These are phyloP conservation scores for Pomacea canaliculata DNA, from an alignment of 2,888 invertebrate species.

Conservation along the genomic window DNA sequence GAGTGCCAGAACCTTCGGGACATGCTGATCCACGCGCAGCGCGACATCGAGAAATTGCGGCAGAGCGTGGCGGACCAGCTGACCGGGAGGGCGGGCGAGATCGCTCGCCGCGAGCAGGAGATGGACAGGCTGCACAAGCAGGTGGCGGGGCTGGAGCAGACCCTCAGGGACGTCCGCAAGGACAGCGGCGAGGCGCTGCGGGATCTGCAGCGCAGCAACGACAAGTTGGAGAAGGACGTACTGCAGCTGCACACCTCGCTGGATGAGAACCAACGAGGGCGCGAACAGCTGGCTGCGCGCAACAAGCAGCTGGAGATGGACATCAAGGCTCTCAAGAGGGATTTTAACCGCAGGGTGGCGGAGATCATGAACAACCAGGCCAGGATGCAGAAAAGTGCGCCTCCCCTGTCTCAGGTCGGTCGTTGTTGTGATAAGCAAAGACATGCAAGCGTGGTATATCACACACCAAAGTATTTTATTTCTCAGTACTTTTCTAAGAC, in stretches of 20 bases:
- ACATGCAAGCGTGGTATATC: too few relatives aligned
- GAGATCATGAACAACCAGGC: conserved; percentile 40
- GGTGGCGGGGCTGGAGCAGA: conserved; percentile 47
- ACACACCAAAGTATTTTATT: too few relatives aligned
- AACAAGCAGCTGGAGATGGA: conserved; percentile 63
- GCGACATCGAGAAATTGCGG: conserved; percentile 62
- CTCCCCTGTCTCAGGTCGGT: conserved; percentile 1
- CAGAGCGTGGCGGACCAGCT: conserved; percentile 50
- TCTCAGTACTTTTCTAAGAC: too few relatives aligned
- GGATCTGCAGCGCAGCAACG: conserved; percentile 51
- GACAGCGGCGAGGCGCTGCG: conserved; percentile 41
- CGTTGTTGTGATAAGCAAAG: background rate
- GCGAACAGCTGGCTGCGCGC: conserved; percentile 49
- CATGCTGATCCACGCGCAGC: conserved; percentile 61
- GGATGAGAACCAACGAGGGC: conserved; percentile 53
- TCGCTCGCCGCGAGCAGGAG: conserved; percentile 49
- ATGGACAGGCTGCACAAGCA: conserved; percentile 47
- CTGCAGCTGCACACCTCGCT: conserved; percentile 51
- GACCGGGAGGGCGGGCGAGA: conserved; percentile 51
- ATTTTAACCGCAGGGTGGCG: conserved; percentile 54
- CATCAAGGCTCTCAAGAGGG: conserved; percentile 53
- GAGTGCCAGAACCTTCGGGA: conserved; percentile 63
- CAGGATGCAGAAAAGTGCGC: background rate
- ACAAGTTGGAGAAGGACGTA: conserved; percentile 53
- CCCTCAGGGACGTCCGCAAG: conserved; percentile 47